Base-by-base conservation (phyloP, 1,140 invertebrate genomes). In the Geopemphigus sp. region DNA sequence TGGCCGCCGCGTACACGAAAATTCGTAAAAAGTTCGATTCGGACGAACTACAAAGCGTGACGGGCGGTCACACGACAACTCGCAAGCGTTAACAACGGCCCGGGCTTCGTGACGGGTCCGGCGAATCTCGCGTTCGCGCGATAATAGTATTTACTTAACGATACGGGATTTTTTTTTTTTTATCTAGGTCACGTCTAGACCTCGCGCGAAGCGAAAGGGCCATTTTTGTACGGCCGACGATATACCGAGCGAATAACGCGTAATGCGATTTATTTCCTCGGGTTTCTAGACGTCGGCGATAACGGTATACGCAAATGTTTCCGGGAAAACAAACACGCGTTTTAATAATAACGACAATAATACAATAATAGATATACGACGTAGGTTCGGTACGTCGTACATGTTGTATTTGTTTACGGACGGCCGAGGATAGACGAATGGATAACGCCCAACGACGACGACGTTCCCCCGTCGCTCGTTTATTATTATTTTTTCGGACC, bases 401-500 rank as follows among this genome's bases (percentile, higher is more conserved):
- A 64, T 22, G 32, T 17, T 39, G n/a, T 39, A 19, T 63, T 39
- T n/a, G 5, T 64, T n/a, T n/a, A 11, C 29, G 3, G 11, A n/a
- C 63, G 10, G 3, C 8, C 8, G 32, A 8, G 32, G 32, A 39
- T 61, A 17, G 1, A 14, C 8, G 26, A 10, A 22, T 26, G 56
- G 6, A 39, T 39, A 39, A 39, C 32, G 32, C 8, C 32, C 32
- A 39, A 39, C 32, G 32, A 39, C 63, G 29, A 14, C 29, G 32
- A 66, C 11, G 63, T 66, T 66, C 29, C n/a, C 32, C 32, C 59
- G 63, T 66, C 32, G 39, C 22, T 68, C n/a, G 47, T 45, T 24
- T 68, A 68, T 68, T 68, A 68, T 47, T 64, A 66, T 45, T 59
- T 68, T 26, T 59, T 76, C 57, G 10, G 24, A 57, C 32, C 47